Evolutionary conservation across 2,797 vertebrate genomes (phyloP).

Genomic region (Helarctos malayanus): DNA sequence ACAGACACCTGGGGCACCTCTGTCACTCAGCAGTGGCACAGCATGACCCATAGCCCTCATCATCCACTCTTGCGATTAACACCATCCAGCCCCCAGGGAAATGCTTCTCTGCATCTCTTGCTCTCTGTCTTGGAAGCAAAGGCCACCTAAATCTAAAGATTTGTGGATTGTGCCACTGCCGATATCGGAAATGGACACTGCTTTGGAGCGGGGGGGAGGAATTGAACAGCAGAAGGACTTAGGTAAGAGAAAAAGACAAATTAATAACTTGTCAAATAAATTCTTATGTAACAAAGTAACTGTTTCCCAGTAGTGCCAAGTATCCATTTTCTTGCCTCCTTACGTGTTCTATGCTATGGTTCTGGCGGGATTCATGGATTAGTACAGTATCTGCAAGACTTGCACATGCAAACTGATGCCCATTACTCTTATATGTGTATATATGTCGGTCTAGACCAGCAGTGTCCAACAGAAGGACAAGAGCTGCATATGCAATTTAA

Average conservation of each 20-base stretch:
- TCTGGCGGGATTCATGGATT: neutral
- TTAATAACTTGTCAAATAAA: neutral
- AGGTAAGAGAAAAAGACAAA: constrained; percentile 30
- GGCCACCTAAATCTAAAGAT: neutral
- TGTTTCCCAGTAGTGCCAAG: neutral
- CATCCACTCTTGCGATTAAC: neutral
- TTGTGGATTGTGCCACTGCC: neutral
- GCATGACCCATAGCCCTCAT: neutral
- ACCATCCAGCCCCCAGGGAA: neutral
- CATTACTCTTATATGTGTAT: too few species aligned
- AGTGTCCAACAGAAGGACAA: neutral
- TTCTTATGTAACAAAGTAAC: neutral
- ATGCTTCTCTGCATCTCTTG: neutral
- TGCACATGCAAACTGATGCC: neutral
- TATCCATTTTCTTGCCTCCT: neutral
- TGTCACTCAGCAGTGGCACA: neutral
- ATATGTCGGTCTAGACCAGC: neutral
- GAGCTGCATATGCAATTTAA: neutral
- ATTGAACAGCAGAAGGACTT: neutral
- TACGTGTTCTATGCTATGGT: rapidly evolving
- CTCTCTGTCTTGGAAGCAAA: neutral
- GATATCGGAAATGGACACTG: neutral
- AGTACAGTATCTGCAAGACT: neutral
- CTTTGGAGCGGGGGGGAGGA: neutral
- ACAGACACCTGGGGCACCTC: neutral